A percentile compares a stretch with the other conserved stretches of the same genome.
Evolutionary conservation across 2,797 vertebrate species (phyloP).

Genomic region (Rhabdophis nuchalis): DNA sequence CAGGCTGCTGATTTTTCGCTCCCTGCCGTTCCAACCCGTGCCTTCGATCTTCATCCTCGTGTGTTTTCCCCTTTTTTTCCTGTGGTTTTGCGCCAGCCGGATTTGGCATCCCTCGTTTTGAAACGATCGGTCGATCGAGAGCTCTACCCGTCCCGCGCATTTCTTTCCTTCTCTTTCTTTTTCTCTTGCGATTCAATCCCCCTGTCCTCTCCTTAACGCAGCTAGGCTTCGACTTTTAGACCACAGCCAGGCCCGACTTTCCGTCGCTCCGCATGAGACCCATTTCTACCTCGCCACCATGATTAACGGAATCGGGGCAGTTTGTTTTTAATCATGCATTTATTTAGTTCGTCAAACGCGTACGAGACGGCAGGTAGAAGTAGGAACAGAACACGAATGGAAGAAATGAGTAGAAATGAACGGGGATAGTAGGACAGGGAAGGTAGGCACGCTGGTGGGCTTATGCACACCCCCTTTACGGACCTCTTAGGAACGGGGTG

Average conservation of each 20-base stretch:
- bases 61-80: not conserved
- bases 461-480: too few species aligned
- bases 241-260: not conserved
- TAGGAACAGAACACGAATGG: too few species aligned
- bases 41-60: conserved; percentile 15
- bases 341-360: too few species aligned
- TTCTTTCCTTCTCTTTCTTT: not conserved
- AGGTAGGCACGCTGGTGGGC: too few species aligned
- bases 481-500: too few species aligned
- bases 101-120: not conserved
- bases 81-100: not conserved
- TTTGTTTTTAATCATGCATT: too few species aligned
- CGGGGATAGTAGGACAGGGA: too few species aligned
- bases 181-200: not conserved
- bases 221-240: not conserved
- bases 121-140: not conserved
- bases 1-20: conserved; percentile 40
- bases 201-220: not conserved
- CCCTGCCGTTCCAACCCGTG: conserved; percentile 29
- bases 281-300: not conserved
- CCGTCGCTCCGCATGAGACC: accelerated
- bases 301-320: too few species aligned
- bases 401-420: too few species aligned
- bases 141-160: accelerated
- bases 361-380: too few species aligned